A percentile compares a stretch with the other conserved stretches of the same genome.
Conservation (phyloP, 1,140 invertebrate species). For the Pygmarrhopalites habei region DNA sequence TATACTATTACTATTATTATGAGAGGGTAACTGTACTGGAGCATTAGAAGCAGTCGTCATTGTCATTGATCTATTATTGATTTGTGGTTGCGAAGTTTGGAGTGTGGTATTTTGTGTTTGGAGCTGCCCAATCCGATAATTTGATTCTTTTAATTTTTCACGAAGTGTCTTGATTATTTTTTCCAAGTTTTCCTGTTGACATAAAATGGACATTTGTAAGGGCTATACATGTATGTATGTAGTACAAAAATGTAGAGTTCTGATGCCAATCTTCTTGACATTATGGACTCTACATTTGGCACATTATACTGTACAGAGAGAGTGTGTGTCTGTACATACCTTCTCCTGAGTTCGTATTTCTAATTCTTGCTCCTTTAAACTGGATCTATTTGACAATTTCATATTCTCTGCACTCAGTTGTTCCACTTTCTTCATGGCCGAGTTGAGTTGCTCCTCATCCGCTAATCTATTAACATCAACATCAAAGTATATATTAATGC, state of each 20-base stretch:
- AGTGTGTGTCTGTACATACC: too few species aligned
- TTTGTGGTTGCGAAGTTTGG: too few species aligned
- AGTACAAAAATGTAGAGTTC: too few species aligned
- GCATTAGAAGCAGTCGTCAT: too few species aligned
- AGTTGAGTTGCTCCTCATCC: conserved; percentile 87
- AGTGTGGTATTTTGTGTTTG: too few species aligned
- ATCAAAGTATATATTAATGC: too few species aligned
- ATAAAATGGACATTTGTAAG: too few species aligned
- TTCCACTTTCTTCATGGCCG: conserved; percentile 75
- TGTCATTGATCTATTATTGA: too few species aligned
- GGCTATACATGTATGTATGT: too few species aligned
- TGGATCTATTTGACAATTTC: conserved; percentile 72
- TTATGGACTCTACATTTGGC: too few species aligned
- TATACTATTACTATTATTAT: conserved; percentile 13
- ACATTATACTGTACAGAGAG: too few species aligned
- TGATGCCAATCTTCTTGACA: too few species aligned
- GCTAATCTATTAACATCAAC: conserved; percentile 54
- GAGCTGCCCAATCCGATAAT: conserved; percentile 16
- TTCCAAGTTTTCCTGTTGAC: conserved; percentile 9
- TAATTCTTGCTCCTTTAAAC: conserved; percentile 88
- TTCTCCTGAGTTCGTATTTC: conserved; percentile 83
- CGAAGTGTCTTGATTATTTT: conserved; percentile 5
- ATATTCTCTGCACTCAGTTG: conserved; percentile 82
- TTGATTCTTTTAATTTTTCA: conserved; percentile 10
- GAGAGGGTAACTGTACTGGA: not conserved